Evolutionary conservation across 2,888 invertebrate genomes (phyloP).

Genomic region (Trissonchulus sp.): DNA sequence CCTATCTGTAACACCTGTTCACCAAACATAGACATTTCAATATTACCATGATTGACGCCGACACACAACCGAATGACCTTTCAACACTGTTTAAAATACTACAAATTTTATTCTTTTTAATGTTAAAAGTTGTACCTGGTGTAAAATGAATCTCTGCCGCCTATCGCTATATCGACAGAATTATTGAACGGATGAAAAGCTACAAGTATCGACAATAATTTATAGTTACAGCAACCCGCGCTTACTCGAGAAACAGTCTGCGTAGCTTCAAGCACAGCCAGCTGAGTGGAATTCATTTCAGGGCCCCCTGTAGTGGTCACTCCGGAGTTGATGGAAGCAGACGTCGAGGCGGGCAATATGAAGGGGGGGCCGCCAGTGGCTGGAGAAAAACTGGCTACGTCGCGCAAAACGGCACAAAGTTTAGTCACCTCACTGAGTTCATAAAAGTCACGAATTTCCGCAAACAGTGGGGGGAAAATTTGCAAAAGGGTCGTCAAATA

Average conservation of each 20-base stretch:
- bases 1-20: no score
- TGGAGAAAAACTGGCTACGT: neutral
- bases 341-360: neutral
- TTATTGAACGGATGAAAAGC: no score
- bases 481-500: conserved; percentile 89
- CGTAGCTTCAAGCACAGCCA: conserved; percentile 75
- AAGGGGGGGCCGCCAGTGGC: neutral
- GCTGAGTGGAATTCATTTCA: conserved; percentile 64
- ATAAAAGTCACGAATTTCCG: conserved; percentile 35
- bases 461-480: conserved; percentile 86
- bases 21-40: no score
- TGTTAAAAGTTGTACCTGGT: no score
- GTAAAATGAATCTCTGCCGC: no score
- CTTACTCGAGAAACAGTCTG: conserved; percentile 78
- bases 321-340: neutral
- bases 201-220: no score
- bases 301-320: neutral
- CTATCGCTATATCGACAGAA: no score
- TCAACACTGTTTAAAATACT: no score
- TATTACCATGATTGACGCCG: no score
- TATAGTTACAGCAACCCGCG: no score
- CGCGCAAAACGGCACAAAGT: neutral
- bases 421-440: neutral
- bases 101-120: no score
- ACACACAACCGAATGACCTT: no score